Evolutionary conservation across 2,888 invertebrate species (phyloP).

Genomic region (Leucoma salicis): DNA sequence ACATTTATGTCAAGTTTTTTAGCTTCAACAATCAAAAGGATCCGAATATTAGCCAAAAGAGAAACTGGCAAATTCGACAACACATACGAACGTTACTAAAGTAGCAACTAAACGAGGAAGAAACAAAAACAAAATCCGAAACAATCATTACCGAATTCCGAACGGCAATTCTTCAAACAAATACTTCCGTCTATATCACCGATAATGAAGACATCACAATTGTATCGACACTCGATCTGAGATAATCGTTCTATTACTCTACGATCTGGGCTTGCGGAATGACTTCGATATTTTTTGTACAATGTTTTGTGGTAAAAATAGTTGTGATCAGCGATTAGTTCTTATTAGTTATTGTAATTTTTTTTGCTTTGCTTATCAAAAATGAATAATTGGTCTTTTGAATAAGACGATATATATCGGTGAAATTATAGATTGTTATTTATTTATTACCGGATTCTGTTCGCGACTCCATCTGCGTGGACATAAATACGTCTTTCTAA

Average conservation of each 20-base stretch:
- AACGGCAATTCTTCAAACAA: conserved; percentile 18
- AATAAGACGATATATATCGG: too few species aligned
- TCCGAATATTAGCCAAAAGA: too few species aligned
- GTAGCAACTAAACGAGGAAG: neutral
- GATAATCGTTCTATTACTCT: conserved; percentile 62
- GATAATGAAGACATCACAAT: conserved; percentile 76
- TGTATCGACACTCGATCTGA: conserved; percentile 54
- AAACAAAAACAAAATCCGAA: conserved; percentile 4
- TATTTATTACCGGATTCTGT: too few species aligned
- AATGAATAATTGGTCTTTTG: too few species aligned
- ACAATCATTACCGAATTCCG: conserved; percentile 14
- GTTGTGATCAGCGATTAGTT: conserved; percentile 25
- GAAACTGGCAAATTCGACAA: too few species aligned
- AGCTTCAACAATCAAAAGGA: too few species aligned
- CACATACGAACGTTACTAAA: too few species aligned
- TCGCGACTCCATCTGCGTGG: too few species aligned
- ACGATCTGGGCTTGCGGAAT: conserved; percentile 45
- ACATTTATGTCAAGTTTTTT: too few species aligned
- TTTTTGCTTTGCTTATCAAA: neutral
- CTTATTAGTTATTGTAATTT: conserved; percentile 18
- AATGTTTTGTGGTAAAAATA: conserved; percentile 19
- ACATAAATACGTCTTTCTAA: too few species aligned
- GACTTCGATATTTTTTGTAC: conserved; percentile 24
- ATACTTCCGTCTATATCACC: conserved; percentile 36
- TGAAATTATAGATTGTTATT: too few species aligned